Evolutionary conservation across 2,797 vertebrate genomes (phyloP).

Genomic region (Tinamus major): DNA sequence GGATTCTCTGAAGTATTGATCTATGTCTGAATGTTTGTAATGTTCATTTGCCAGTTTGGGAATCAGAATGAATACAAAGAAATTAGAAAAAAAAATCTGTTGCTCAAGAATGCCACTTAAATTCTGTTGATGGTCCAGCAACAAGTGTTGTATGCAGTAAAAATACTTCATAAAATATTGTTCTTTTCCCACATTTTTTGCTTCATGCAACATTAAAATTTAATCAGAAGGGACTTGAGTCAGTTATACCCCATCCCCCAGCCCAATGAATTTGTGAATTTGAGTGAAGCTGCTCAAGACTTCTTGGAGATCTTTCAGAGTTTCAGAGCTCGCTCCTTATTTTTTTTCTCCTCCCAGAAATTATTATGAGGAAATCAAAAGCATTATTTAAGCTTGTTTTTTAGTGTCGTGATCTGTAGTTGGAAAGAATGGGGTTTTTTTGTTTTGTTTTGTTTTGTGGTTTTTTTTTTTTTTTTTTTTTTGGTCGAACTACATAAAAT

Average conservation of each 20-base stretch:
- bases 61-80: background rate
- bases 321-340: background rate
- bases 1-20: background rate
- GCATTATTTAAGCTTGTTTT: background rate
- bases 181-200: background rate
- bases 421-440: too few species aligned
- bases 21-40: background rate
- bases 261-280: rapidly evolving
- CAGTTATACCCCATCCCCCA: background rate
- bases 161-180: background rate
- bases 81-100: rapidly evolving
- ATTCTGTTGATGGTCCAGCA: background rate
- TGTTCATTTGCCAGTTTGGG: background rate
- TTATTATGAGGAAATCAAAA: background rate
- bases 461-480: background rate
- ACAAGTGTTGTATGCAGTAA: background rate
- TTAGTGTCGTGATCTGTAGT: background rate
- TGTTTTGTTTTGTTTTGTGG: background rate
- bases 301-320: background rate
- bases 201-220: background rate
- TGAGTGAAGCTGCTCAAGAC: background rate
- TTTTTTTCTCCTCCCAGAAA: background rate
- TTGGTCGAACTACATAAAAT: background rate
- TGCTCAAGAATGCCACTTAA: background rate
- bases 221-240: background rate